phyloP scores from a whole-genome alignment of 1,140 invertebrate genomes.

The Liolophura sinensis region DNA sequence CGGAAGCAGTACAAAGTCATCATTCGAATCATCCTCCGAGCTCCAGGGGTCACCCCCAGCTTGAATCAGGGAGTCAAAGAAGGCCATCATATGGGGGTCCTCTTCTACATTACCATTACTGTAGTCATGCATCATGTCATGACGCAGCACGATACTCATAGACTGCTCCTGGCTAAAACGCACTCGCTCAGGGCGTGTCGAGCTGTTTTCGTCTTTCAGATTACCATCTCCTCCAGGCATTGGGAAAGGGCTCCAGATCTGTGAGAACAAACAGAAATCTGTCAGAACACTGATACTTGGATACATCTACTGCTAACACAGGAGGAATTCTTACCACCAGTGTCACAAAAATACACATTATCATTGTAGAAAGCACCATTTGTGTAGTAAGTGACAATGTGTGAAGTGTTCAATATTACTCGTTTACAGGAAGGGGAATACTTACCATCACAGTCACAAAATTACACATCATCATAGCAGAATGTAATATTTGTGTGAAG shows the following conservation, averaged over 20 bases:
- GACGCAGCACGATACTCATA: constrained; percentile 76
- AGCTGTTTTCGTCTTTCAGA: not conserved
- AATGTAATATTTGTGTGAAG: no score
- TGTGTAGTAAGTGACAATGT: no score
- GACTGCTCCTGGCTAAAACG: constrained; percentile 88
- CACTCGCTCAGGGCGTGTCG: constrained; percentile 63
- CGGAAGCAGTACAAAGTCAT: no score
- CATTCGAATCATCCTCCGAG: constrained; percentile 29
- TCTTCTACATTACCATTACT: constrained; percentile 83
- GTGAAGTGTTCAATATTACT: no score
- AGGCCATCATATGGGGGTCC: constrained; percentile 94
- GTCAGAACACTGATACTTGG: no score
- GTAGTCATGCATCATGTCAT: constrained; percentile 63
- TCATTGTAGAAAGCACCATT: no score
- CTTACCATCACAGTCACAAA: no score
- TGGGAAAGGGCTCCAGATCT: constrained; percentile 80
- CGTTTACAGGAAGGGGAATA: no score
- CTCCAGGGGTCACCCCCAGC: constrained; percentile 76
- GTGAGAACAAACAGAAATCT: constrained; percentile 10
- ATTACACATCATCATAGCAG: no score
- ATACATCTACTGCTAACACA: no score
- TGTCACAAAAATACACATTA: no score
- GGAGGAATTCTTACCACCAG: no score
- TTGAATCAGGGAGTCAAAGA: constrained; percentile 92
- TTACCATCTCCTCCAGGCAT: constrained; percentile 46